Conservation (phyloP, 2,113 vertebrate genomes). For the Acinonyx jubatus region DNA sequence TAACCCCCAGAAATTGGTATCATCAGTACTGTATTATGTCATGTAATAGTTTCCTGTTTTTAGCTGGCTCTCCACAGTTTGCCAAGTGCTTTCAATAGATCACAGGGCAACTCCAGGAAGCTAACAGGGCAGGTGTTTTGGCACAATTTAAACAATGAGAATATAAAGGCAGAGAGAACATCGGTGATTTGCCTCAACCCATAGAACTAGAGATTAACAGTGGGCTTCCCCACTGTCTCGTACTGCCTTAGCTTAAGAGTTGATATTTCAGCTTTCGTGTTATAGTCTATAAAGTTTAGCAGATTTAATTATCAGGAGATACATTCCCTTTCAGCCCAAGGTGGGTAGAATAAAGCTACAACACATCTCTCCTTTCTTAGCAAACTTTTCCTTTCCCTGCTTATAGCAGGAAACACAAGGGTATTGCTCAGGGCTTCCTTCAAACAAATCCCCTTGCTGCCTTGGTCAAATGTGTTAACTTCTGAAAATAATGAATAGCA, state of each 20-base stretch:
- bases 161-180: not conserved
- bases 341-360: not conserved
- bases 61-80: not conserved
- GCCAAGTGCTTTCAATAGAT: not conserved
- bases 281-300: not conserved
- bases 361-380: not conserved
- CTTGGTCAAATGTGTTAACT: not conserved
- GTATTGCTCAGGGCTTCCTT: not conserved
- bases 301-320: not conserved
- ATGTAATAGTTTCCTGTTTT: not conserved
- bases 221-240: not conserved
- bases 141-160: not conserved
- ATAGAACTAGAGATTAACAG: not conserved
- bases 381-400: not conserved
- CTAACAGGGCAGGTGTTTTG: not conserved
- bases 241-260: not conserved
- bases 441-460: not conserved
- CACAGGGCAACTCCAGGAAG: not conserved
- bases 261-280: not conserved
- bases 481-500: slow-evolving; percentile 11
- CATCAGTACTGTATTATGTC: not conserved
- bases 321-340: not conserved
- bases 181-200: not conserved
- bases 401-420: not conserved
- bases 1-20: not conserved